Evolutionary conservation across 2,113 vertebrate species (phyloP), one percentile per base, ranked within the genome.

Genomic region (Chlorodrepanis virens): DNA sequence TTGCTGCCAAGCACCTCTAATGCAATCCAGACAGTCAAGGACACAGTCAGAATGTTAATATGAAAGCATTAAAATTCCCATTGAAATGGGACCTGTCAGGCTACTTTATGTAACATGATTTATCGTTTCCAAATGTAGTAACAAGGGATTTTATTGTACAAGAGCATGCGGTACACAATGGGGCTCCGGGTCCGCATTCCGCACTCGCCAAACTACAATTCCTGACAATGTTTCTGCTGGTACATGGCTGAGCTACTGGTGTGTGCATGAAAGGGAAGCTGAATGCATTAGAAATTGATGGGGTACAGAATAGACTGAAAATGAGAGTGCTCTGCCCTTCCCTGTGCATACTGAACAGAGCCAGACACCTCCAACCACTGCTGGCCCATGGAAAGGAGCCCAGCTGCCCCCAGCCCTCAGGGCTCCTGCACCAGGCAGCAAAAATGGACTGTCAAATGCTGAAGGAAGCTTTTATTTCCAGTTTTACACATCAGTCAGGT

Each of bases 101-200:
- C 84, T 91, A 95, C 70, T 97, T 96, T 96, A 96, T 95, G 94
- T 95, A 96, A 97, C 88, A 60, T 79, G 94, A 97, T 97, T 96
- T 95, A 97, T 96, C 31, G 2, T 93, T 95, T 95, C 93, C 95
- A 95, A 96, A 95, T 87, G 95, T 91, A 96, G 94, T 78, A 96
- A 94, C 94, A 94, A 82, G 96, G 93, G 96, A 96, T 95, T 93
- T 96, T 89, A 91, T 94, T 94, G 95, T 95, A 96, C 83, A 76
- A 87, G 94, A 94, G 77, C 87, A 76, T 60, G 89, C 53, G 84
- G 87, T 71, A 92, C 94, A 94, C 95, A 96, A 57, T 14, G 53
- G 89, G 93, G 89, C 83, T 90, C 24, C 0, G 1, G n/a, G 65
- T 82, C 85, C 3, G 1, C 59, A 9, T 91, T 52, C 72, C 18